phyloP scores from a whole-genome alignment of 2,888 invertebrate species.

The Agriopis marginaria region DNA sequence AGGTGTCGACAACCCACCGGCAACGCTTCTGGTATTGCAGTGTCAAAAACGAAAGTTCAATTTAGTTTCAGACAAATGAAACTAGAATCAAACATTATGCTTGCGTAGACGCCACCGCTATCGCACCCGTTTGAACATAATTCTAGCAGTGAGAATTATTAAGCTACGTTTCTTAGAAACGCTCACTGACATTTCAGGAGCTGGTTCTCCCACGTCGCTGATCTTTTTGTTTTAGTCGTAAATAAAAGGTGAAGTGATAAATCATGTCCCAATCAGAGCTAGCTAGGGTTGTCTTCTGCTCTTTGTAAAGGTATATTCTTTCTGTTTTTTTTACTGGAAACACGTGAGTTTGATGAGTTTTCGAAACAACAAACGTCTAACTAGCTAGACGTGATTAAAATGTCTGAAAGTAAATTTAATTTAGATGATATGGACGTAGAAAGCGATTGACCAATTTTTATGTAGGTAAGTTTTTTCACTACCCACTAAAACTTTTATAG shows the following conservation, averaged over 20 bases:
- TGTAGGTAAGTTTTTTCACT: too few species aligned
- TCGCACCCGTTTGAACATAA: neutral
- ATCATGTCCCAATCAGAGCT: conserved; percentile 52
- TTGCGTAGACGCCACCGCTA: neutral
- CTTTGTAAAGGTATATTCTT: neutral
- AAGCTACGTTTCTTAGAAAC: conserved; percentile 20
- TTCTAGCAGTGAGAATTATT: neutral
- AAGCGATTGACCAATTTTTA: too few species aligned
- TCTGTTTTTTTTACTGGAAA: neutral
- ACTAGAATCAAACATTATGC: neutral
- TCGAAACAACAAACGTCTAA: too few species aligned
- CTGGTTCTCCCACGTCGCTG: conserved; percentile 12
- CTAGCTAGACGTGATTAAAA: too few species aligned
- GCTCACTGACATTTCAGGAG: conserved; percentile 26
- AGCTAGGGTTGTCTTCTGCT: conserved; percentile 25
- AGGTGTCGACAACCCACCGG: too few species aligned
- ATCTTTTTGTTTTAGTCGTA: conserved; percentile 32
- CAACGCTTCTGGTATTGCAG: too few species aligned
- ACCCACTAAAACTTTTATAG: too few species aligned
- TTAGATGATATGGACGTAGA: too few species aligned
- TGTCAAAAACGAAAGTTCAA: too few species aligned
- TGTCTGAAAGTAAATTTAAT: too few species aligned
- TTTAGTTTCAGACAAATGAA: too few species aligned
- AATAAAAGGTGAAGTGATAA: conserved; percentile 39
- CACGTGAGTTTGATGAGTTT: too few species aligned